Base-by-base conservation (phyloP, 53 echinoderm and acorn worm species). In the Paelopatides confundens region DNA sequence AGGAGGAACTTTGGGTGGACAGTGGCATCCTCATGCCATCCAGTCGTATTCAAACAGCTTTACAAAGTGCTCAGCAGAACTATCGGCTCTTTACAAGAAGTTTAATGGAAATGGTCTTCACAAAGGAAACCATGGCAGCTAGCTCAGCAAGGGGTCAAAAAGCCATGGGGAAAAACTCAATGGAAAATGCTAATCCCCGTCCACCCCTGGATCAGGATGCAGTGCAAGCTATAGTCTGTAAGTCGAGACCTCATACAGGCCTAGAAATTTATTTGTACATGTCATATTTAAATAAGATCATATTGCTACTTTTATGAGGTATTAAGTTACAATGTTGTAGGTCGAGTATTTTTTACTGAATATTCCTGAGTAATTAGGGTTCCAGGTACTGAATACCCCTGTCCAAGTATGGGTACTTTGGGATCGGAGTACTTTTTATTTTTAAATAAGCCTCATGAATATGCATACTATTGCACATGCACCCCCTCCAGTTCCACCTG, bases 51-150 rank as follows among this genome's bases (percentile, higher is more conserved):
- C 63, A 35, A 26, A 83, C 36, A 1, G 84, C 84, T 13, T 27
- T 83, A 2, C 63, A 83, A n/a, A 83, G 18, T 64, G 84, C 84
- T 12, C 84, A 83, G 43, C 38, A 38, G 63, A 83, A 83, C 23
- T 83, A 83, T 65, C 63, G 84, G n/a, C 37, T 83, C 5, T 83
- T 83, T 65, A 91, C 91, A 1, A 58, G 91, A 3, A 91, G 82
- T 49, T 65, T 91, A 39, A 91, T 91, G 91, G 87, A 87, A 17
- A 74, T 91, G 91, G 83, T 91, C 62, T 91, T 91, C 66, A 87
- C 34, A 70, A 49, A 40, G 63, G 87, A 91, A 51, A 87, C 82
- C 17, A 91, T 91, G 91, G 76, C 68, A 3, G 71, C 76, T 35
- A 91, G 91, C 36, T 91, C 87, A 35, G 91, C 87, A 12, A 62